A percentile compares a stretch with the other conserved stretches of the same genome.
Evolutionary conservation across 2,113 vertebrate species (phyloP).

Genomic region (Axis porcinus): DNA sequence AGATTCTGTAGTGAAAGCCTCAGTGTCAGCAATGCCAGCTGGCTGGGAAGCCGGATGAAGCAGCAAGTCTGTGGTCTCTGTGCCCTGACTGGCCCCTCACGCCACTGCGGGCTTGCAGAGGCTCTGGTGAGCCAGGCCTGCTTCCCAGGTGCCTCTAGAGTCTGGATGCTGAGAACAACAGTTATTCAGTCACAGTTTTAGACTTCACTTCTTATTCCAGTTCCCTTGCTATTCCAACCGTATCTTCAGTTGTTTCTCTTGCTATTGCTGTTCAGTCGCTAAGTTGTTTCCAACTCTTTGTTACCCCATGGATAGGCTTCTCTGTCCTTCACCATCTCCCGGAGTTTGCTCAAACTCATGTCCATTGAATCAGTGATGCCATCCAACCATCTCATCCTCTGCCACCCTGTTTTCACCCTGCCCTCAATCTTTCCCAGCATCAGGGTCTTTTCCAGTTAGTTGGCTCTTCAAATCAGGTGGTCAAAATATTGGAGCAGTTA

Average conservation of each 20-base stretch:
- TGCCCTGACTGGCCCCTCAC: background rate
- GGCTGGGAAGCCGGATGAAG: background rate
- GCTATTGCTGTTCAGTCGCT: background rate
- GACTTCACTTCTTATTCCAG: background rate
- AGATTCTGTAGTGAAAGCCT: background rate
- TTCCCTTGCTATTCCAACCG: background rate
- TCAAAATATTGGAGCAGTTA: background rate
- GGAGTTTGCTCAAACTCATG: background rate
- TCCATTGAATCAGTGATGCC: background rate
- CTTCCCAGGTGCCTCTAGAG: background rate
- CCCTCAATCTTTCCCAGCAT: background rate
- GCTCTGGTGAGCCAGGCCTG: background rate
- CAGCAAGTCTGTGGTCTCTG: rapidly evolving
- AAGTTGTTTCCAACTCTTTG: background rate
- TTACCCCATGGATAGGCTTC: background rate
- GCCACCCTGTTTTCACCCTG: background rate
- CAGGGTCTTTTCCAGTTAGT: background rate
- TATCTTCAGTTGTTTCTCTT: background rate
- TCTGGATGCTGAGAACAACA: background rate
- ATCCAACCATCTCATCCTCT: background rate
- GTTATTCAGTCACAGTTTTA: background rate
- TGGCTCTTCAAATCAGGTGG: background rate
- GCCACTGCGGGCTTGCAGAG: background rate
- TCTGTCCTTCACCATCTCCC: background rate
- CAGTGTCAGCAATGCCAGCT: background rate